A percentile compares a stretch with the other conserved stretches of the same genome.
These are phyloP conservation scores for Tautogolabrus adspersus DNA, from an alignment of 2,113 vertebrate species.

Conservation along the genomic window DNA sequence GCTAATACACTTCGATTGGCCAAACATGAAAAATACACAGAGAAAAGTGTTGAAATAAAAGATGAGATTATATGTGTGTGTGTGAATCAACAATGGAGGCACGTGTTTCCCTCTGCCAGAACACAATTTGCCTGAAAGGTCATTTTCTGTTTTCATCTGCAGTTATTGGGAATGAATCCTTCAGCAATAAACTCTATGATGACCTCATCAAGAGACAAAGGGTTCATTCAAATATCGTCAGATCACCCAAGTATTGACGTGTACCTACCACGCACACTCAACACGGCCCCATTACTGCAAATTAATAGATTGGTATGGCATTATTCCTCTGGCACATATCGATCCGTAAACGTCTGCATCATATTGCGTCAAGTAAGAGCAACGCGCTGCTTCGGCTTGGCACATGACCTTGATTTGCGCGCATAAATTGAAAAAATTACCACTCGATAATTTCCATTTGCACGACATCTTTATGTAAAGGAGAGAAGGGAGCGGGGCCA, in stretches of 20 bases:
- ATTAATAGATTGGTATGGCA: slow-evolving; percentile 92
- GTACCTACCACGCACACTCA: slow-evolving; percentile 84
- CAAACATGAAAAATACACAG: too few species aligned
- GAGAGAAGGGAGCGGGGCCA: slow-evolving; percentile 60
- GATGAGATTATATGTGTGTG: not conserved
- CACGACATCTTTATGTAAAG: slow-evolving; percentile 81
- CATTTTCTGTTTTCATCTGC: slow-evolving; percentile 50
- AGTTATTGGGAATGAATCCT: slow-evolving; percentile 71
- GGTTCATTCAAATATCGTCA: slow-evolving; percentile 84
- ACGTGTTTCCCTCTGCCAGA: slow-evolving; percentile 10
- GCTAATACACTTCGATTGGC: not conserved
- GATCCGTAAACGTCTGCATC: slow-evolving; percentile 92
- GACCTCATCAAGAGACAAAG: slow-evolving; percentile 80
- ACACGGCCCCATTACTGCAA: slow-evolving; percentile 90
- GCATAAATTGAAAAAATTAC: slow-evolving; percentile 85
- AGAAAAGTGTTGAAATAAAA: not conserved
- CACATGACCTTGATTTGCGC: slow-evolving; percentile 91
- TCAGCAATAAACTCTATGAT: slow-evolving; percentile 66
- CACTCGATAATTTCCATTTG: slow-evolving; percentile 82
- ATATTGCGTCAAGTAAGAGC: slow-evolving; percentile 91
- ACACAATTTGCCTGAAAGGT: slow-evolving; percentile 37
- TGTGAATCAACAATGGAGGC: not conserved
- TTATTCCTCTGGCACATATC: slow-evolving; percentile 91
- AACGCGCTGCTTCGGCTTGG: slow-evolving; percentile 81
- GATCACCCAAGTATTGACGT: slow-evolving; percentile 89